Percentiles rank a stretch among this genome's conserved stretches.
phyloP scores from a whole-genome alignment of 2,888 invertebrate genomes.

The Amiota minor region DNA sequence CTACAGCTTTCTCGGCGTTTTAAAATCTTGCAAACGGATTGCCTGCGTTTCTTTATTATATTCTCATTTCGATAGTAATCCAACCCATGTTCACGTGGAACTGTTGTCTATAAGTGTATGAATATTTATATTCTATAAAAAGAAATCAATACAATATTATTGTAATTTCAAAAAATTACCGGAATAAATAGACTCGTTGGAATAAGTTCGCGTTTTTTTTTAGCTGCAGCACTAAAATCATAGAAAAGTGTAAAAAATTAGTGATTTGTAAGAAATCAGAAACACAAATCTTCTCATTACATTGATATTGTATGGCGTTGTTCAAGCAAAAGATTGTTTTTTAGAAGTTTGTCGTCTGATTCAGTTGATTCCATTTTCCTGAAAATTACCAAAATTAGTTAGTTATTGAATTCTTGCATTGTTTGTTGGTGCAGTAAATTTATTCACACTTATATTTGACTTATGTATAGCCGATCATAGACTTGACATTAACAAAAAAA shows the following conservation, averaged over 20 bases:
- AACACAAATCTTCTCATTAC: constrained; percentile 41
- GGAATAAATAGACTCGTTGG: constrained; percentile 56
- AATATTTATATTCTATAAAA: too few species aligned
- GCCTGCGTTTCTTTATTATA: too few species aligned
- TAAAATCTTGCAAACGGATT: too few species aligned
- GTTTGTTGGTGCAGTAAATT: too few species aligned
- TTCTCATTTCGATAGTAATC: too few species aligned
- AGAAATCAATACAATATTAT: too few species aligned
- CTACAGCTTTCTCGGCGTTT: too few species aligned
- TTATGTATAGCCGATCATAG: too few species aligned
- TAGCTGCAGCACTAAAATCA: constrained; percentile 55
- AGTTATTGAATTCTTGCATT: too few species aligned
- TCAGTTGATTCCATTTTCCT: constrained; percentile 7
- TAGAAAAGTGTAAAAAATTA: background rate
- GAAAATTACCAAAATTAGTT: background rate
- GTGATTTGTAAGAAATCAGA: too few species aligned
- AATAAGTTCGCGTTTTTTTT: constrained; percentile 58
- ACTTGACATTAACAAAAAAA: too few species aligned
- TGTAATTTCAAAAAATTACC: constrained; percentile 15
- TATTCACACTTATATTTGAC: too few species aligned
- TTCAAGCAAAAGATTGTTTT: constrained; percentile 53
- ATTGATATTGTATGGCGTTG: constrained; percentile 61
- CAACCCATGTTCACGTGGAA: background rate
- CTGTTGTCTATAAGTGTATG: background rate
- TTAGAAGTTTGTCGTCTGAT: constrained; percentile 35